Conservation (phyloP, 2,797 vertebrate genomes). For the Pantherophis vulpinus region DNA sequence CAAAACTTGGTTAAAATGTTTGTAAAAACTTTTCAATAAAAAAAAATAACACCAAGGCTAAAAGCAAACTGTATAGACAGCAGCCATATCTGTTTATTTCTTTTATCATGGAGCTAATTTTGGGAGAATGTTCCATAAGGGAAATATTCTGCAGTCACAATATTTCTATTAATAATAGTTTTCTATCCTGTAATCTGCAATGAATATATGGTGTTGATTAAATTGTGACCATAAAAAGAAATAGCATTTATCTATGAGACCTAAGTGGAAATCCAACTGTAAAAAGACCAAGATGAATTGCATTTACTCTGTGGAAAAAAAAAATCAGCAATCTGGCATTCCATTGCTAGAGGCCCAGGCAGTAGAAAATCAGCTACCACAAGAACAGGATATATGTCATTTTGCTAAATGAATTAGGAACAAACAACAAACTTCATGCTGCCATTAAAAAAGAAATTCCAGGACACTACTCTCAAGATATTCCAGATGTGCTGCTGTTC, state of each 20-base stretch:
- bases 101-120: background rate
- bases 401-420: background rate
- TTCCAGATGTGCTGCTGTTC: background rate
- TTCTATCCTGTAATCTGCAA: background rate
- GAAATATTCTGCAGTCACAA: background rate
- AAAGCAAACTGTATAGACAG: background rate
- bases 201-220: background rate
- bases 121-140: background rate
- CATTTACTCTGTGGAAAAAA: background rate
- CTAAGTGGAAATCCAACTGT: background rate
- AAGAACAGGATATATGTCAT: background rate
- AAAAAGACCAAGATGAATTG: background rate
- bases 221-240: background rate
- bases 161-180: background rate
- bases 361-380: background rate
- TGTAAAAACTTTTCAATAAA: too few relatives aligned
- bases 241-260: background rate
- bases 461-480: background rate
- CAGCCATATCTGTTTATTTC: background rate
- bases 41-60: background rate
- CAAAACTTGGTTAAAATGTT: too few relatives aligned
- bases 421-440: background rate
- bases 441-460: background rate
- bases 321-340: background rate
- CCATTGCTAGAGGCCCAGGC: background rate